Conservation (phyloP, 2,888 invertebrate species). For the Dioctria linearis region DNA sequence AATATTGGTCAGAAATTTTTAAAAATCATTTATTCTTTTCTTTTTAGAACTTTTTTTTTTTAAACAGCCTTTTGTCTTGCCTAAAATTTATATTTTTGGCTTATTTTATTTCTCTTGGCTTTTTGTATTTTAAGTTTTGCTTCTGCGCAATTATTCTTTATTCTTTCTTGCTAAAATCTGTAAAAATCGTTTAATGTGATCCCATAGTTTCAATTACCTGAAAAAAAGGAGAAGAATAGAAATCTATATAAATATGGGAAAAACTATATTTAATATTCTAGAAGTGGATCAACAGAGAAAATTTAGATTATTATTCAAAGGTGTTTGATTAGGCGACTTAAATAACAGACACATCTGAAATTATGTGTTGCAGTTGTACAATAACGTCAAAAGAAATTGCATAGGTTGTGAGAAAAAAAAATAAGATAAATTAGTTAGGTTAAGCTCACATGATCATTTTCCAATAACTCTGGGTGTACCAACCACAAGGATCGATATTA, state of each 20-base stretch:
- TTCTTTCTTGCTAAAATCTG: slow-evolving; percentile 7
- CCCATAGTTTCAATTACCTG: slow-evolving; percentile 43
- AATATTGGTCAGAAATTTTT: slow-evolving; percentile 40
- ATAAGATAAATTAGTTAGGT: too few relatives aligned
- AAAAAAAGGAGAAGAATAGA: background rate
- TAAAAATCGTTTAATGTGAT: slow-evolving; percentile 31
- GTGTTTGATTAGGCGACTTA: too few relatives aligned
- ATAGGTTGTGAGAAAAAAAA: too few relatives aligned
- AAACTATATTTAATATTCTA: too few relatives aligned
- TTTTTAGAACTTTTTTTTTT: background rate
- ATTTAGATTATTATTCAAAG: too few relatives aligned
- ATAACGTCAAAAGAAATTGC: too few relatives aligned
- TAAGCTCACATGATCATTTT: too few relatives aligned
- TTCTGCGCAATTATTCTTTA: slow-evolving; percentile 10
- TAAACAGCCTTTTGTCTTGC: slow-evolving; percentile 13
- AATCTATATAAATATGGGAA: background rate
- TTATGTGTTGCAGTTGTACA: too few relatives aligned
- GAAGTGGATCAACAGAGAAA: too few relatives aligned
- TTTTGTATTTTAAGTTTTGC: slow-evolving; percentile 32
- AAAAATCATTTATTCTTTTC: slow-evolving; percentile 35
- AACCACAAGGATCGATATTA: too few relatives aligned
- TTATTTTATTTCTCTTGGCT: slow-evolving; percentile 18
- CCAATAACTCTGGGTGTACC: too few relatives aligned
- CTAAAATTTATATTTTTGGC: slow-evolving; percentile 2
- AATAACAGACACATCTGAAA: too few relatives aligned